phyloP scores from a whole-genome alignment of 2,797 vertebrate species.

The Chelonia mydas region DNA sequence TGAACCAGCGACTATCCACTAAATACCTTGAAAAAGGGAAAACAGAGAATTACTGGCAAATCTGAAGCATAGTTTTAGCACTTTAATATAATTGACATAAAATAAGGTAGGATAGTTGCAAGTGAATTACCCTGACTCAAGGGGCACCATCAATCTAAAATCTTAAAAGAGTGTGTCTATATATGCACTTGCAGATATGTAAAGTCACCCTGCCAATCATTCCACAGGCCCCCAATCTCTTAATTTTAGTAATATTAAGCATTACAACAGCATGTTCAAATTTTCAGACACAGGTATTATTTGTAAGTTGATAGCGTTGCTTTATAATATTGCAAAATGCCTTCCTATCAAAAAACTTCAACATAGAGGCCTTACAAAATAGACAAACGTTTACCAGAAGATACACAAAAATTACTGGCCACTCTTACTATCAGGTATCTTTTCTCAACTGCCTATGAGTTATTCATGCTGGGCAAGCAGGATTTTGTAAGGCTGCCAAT shows the following conservation, averaged over 20 bases:
- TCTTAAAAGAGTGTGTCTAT: neutral
- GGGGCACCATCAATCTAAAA: neutral
- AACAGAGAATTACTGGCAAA: conserved; percentile 32
- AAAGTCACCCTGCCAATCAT: neutral
- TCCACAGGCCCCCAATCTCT: neutral
- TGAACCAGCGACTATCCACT: conserved; percentile 99
- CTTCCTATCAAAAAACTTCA: neutral
- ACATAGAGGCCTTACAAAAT: conserved; percentile 1
- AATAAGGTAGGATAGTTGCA: neutral
- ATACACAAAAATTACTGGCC: neutral
- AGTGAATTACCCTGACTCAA: neutral
- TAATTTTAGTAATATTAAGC: neutral
- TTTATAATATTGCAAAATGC: neutral
- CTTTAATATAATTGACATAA: neutral
- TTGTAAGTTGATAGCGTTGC: neutral
- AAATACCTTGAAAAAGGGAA: conserved; percentile 90
- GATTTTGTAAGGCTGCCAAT: neutral
- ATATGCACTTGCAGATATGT: neutral
- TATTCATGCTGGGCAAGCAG: neutral
- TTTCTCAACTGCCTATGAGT: neutral
- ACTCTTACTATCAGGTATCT: neutral
- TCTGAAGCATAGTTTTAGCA: neutral
- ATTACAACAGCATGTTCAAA: neutral
- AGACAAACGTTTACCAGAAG: neutral
- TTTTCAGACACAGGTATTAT: neutral